phyloP scores from a whole-genome alignment of 2,888 invertebrate genomes.

The Epistrophe grossulariae region DNA sequence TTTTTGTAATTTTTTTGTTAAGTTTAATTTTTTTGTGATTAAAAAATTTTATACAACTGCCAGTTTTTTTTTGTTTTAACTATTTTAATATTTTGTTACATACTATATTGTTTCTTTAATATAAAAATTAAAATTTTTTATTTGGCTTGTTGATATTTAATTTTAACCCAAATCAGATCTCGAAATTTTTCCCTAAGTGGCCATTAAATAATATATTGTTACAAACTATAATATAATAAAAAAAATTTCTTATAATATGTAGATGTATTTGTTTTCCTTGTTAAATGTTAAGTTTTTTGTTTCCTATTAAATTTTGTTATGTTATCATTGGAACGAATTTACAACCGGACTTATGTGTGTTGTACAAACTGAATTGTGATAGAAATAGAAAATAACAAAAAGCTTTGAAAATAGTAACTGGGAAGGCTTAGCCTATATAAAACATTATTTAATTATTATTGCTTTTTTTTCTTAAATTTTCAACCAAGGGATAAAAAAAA shows the following conservation, averaged over 20 bases:
- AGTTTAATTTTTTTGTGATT: slow-evolving; percentile 43
- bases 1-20: slow-evolving; percentile 19
- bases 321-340: slow-evolving; percentile 62
- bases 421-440: slow-evolving; percentile 64
- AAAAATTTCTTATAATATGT: not conserved
- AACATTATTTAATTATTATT: not conserved
- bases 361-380: slow-evolving; percentile 72
- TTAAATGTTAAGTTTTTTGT: slow-evolving; percentile 15
- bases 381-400: slow-evolving; percentile 61
- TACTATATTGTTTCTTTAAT: not conserved
- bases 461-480: slow-evolving; percentile 17
- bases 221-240: slow-evolving; percentile 12
- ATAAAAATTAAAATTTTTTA: not conserved
- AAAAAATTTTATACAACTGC: slow-evolving; percentile 40
- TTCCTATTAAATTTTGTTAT: slow-evolving; percentile 25
- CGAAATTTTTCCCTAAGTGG: slow-evolving; percentile 65
- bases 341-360: slow-evolving; percentile 51
- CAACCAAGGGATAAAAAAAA: slow-evolving; percentile 17
- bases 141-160: slow-evolving; percentile 16
- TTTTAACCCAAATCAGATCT: slow-evolving; percentile 54
- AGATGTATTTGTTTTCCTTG: slow-evolving; percentile 13
- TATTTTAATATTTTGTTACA: not conserved
- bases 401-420: slow-evolving; percentile 59
- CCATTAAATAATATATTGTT: slow-evolving; percentile 38
- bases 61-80: slow-evolving; percentile 28